A percentile compares a stretch with the other conserved stretches of the same genome.
Conservation (phyloP, 2,888 invertebrate genomes). For the Terebella lapidaria region DNA sequence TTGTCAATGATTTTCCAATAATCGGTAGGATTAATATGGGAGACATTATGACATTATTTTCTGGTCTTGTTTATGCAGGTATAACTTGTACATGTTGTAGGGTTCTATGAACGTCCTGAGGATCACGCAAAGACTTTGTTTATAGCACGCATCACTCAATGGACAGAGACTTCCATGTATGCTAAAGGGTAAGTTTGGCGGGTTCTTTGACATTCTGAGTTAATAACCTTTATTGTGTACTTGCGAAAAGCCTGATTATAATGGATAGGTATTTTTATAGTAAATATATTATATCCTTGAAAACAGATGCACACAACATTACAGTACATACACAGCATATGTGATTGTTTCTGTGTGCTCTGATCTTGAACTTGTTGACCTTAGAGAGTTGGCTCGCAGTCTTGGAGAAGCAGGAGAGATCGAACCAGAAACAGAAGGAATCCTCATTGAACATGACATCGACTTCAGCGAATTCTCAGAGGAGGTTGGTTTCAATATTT, state of each 20-base stretch:
- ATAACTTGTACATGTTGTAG: too few relatives aligned
- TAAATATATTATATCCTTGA: too few relatives aligned
- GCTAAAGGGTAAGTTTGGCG: constrained; percentile 32
- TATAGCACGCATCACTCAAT: constrained; percentile 67
- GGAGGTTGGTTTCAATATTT: constrained; percentile 56
- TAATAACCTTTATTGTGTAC: too few relatives aligned
- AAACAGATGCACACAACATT: too few relatives aligned
- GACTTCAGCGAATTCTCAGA: constrained; percentile 70
- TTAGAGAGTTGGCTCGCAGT: constrained; percentile 61
- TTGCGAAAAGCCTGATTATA: too few relatives aligned
- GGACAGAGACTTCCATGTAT: constrained; percentile 54
- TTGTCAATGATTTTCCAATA: too few relatives aligned
- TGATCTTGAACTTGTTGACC: neutral
- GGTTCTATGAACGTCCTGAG: too few relatives aligned
- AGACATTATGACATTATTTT: too few relatives aligned
- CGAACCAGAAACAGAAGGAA: constrained; percentile 72
- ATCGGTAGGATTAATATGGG: too few relatives aligned
- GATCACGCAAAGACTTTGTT: constrained; percentile 62
- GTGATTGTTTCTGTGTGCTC: neutral
- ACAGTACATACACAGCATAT: neutral
- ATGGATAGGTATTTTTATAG: too few relatives aligned
- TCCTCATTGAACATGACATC: constrained; percentile 73
- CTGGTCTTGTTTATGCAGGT: too few relatives aligned
- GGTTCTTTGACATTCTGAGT: neutral
- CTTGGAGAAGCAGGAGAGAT: constrained; percentile 75